Conservation (phyloP, 2,888 invertebrate species). For the Calameuta pallipes region DNA sequence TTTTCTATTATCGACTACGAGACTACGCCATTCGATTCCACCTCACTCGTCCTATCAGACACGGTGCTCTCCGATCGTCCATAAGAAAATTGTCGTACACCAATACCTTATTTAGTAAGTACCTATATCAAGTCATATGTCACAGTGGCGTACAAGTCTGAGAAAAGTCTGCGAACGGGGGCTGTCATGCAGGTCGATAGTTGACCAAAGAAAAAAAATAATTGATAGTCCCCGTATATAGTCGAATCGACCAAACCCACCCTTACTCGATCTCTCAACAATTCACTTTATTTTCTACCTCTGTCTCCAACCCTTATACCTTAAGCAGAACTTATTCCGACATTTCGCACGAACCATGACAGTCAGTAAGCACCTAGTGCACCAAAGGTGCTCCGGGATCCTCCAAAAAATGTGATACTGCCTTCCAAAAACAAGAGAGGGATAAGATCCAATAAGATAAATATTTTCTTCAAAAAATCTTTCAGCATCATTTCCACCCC, state of each 20-base stretch:
- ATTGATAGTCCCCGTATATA: constrained; percentile 24
- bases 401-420: not conserved
- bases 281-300: not conserved
- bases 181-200: constrained; percentile 25
- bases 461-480: not conserved
- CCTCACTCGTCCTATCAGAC: constrained; percentile 2
- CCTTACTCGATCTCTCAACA: not conserved
- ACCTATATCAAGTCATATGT: constrained; percentile 34
- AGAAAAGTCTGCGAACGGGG: not conserved
- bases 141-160: no score
- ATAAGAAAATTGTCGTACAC: constrained; percentile 58
- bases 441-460: not conserved
- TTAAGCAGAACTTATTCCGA: not conserved
- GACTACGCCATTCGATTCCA: not conserved
- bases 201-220: constrained; percentile 29
- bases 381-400: not conserved
- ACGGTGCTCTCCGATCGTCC: constrained; percentile 19
- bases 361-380: not conserved
- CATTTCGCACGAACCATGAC: not conserved
- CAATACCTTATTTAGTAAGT: constrained; percentile 53
- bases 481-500: not conserved
- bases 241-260: not conserved
- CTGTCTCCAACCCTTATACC: not conserved
- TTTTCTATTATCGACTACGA: not conserved
- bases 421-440: not conserved